phyloP scores from a whole-genome alignment of 1,140 invertebrate species.

The Phenacoccus solenopsis region DNA sequence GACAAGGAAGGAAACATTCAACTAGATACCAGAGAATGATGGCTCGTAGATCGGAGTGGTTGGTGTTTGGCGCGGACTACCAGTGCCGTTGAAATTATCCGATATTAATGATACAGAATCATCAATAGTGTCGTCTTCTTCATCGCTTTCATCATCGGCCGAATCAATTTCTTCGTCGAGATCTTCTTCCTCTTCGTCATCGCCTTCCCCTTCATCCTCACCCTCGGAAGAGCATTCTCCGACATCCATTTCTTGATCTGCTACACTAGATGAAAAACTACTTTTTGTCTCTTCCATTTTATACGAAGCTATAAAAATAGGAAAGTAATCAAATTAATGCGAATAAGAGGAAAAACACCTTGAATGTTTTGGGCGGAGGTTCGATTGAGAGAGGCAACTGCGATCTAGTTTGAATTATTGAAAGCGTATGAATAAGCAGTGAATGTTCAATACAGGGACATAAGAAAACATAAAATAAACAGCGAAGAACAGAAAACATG shows the following conservation, averaged over 20 bases:
- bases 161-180: conserved; percentile 17
- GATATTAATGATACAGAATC: conserved; percentile 25
- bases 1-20: not conserved
- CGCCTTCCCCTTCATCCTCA: conserved; percentile 29
- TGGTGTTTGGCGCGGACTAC: not conserved
- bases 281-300: conserved; percentile 8
- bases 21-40: not conserved
- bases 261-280: conserved; percentile 18
- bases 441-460: too few relatives aligned
- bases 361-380: too few relatives aligned
- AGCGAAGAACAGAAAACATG: too few relatives aligned
- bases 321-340: too few relatives aligned
- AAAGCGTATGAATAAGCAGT: too few relatives aligned
- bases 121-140: conserved; percentile 18
- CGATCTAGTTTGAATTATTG: too few relatives aligned
- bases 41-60: not conserved
- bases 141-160: conserved; percentile 14
- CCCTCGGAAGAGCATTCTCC: conserved; percentile 35
- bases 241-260: conserved; percentile 35
- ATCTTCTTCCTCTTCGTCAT: conserved; percentile 26
- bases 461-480: too few relatives aligned
- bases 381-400: too few relatives aligned
- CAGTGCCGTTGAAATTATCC: conserved; percentile 10
- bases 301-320: not conserved
- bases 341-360: too few relatives aligned